These are phyloP conservation scores for Uromys caudimaculatus DNA, from an alignment of 2,797 vertebrate species.

Conservation along the genomic window DNA sequence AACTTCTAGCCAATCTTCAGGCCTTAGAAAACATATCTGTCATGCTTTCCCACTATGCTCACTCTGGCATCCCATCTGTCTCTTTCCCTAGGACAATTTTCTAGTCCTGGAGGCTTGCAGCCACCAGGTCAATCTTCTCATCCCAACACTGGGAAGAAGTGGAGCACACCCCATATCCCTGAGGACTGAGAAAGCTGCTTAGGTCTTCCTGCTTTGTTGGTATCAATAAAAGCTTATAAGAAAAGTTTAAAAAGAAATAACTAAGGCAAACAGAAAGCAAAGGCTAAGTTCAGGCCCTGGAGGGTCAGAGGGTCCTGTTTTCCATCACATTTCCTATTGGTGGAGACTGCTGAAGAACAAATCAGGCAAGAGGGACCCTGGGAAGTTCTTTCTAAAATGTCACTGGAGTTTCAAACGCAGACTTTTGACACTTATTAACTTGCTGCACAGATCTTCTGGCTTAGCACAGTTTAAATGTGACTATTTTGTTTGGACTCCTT, in stretches of 20 bases:
- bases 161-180: neutral
- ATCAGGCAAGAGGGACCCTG: neutral
- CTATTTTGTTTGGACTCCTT: slow-evolving; percentile 1
- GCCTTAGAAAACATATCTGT: neutral
- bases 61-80: neutral
- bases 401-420: neutral
- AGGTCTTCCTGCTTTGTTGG: neutral
- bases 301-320: neutral
- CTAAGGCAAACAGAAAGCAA: neutral
- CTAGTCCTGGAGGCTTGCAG: neutral
- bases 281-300: neutral
- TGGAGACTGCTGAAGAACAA: neutral
- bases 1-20: neutral
- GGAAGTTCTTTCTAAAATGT: neutral
- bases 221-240: neutral
- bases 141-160: no score
- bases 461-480: neutral
- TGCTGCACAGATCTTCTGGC: neutral
- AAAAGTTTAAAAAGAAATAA: slow-evolving; percentile 42
- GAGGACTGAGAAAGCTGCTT: neutral
- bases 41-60: no score
- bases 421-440: neutral
- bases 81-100: neutral
- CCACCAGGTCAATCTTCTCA: neutral
- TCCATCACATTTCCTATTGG: neutral